Conservation (phyloP, 2,888 invertebrate species). For the Drosophila aldrichi region DNA sequence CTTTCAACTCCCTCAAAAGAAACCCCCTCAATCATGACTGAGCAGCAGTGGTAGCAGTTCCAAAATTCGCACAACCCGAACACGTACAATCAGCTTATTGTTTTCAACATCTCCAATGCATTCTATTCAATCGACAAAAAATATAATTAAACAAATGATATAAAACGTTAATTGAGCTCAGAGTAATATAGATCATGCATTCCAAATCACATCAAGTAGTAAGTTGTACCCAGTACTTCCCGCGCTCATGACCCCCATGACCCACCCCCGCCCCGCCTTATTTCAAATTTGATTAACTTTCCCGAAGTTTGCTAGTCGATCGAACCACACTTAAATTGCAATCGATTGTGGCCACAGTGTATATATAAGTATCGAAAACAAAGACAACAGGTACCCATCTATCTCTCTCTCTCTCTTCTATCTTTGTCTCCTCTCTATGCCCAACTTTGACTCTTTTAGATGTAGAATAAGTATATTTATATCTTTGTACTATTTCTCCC, state of each 20-base stretch:
- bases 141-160: slow-evolving; percentile 46
- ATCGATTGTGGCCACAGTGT: slow-evolving; percentile 50
- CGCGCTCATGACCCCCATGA: slow-evolving; percentile 27
- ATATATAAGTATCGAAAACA: slow-evolving; percentile 18
- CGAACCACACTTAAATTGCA: slow-evolving; percentile 74
- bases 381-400: slow-evolving; percentile 8
- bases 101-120: slow-evolving; percentile 77
- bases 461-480: slow-evolving; percentile 23
- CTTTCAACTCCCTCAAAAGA: slow-evolving; percentile 15
- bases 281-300: slow-evolving; percentile 78
- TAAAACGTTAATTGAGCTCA: slow-evolving; percentile 31
- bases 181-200: slow-evolving; percentile 54
- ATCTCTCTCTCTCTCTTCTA: slow-evolving; percentile 8
- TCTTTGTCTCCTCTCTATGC: slow-evolving; percentile 15
- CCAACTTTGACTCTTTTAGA: slow-evolving; percentile 7
- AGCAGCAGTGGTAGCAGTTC: slow-evolving; percentile 81
- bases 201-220: slow-evolving; percentile 68
- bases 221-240: slow-evolving; percentile 67
- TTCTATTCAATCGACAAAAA: slow-evolving; percentile 69
- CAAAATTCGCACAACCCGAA: slow-evolving; percentile 73
- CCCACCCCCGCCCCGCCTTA: slow-evolving; percentile 28
- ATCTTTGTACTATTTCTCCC: slow-evolving; percentile 34
- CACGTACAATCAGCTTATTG: slow-evolving; percentile 63
- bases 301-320: slow-evolving; percentile 69
- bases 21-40: slow-evolving; percentile 71